These are phyloP conservation scores for Oryzias melastigma DNA, from an alignment of 2,113 vertebrate species.

Conservation along the genomic window DNA sequence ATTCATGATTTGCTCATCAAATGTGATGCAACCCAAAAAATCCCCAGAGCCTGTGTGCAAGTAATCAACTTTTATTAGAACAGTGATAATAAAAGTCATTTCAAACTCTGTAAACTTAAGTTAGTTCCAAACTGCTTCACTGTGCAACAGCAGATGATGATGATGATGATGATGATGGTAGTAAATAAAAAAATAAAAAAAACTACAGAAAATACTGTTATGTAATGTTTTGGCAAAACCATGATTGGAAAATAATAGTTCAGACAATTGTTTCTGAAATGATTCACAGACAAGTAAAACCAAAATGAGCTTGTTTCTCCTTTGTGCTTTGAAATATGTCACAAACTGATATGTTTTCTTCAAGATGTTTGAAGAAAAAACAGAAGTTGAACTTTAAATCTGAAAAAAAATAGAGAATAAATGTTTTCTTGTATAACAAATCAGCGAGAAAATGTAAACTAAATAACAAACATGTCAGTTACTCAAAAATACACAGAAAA, in stretches of 20 bases:
- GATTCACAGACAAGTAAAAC: too few relatives aligned
- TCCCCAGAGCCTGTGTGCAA: slow-evolving; percentile 1
- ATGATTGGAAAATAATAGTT: background rate
- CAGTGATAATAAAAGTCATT: slow-evolving; percentile 33
- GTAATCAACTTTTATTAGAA: slow-evolving; percentile 61
- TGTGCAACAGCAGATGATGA: slow-evolving; percentile 36
- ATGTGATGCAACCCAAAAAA: slow-evolving; percentile 1
- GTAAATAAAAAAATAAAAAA: background rate
- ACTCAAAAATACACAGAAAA: too few relatives aligned
- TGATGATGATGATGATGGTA: slow-evolving; percentile 20
- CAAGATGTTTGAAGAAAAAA: too few relatives aligned
- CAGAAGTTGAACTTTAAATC: too few relatives aligned
- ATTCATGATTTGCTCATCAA: background rate
- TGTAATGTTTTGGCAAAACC: slow-evolving; percentile 29
- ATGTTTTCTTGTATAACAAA: too few relatives aligned
- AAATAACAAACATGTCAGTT: too few relatives aligned
- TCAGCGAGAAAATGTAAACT: too few relatives aligned
- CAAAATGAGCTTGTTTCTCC: too few relatives aligned
- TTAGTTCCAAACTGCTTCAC: slow-evolving; percentile 17
- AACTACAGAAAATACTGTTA: slow-evolving; percentile 19
- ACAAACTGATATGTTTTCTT: too few relatives aligned
- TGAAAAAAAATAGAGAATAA: too few relatives aligned
- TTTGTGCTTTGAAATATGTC: too few relatives aligned
- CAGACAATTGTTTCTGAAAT: background rate
- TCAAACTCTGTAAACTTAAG: slow-evolving; percentile 43